Evolutionary conservation across 2,113 vertebrate genomes (phyloP), one percentile per base, ranked within the genome.

Genomic region (Phodopus roborovskii): DNA sequence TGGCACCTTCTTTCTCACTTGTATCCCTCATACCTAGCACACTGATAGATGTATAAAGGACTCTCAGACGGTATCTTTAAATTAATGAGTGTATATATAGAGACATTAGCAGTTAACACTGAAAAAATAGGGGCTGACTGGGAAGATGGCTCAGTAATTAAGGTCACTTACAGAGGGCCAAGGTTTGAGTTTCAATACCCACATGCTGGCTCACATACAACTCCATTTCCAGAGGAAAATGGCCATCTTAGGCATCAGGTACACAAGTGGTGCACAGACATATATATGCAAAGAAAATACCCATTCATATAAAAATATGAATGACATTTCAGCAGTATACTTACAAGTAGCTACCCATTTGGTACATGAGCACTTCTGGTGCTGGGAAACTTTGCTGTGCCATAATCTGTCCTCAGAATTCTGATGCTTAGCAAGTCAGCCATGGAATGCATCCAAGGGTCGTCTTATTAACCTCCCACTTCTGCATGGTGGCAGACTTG

Each of bases 71-170:
- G 28, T 50, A 70, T 81, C n/a, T 95, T 73, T 81, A 24, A 96
- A 71, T 91, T 50, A 78, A 77, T 73, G 24, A 39, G 48, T 79
- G 28, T 60, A 89, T 19, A 70, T 82, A 73, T 42, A 58, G n/a
- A 94, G n/a, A 94, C 45, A 82, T 86, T 64, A 91, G 64, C n/a
- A 85, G 11, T 58, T 95, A 73, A 62, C 84, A 64, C 94, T 91
- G 20, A 36, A 16, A 66, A 66, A 94, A 58, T n/a, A 58, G 33
- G 53, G 4, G 10, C 33, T 81, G 33, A 36, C 53, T 45, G 26
- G 58, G 42, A 26, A 64, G 26, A 19, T 84, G 26, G 58, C 16
- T 45, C 82, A 64, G 15, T 45, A 56, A 50, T 79, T 53, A 79
- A 20, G 77, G 36, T 56, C 48, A 45, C 26, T 64, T 64, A 24